Evolutionary conservation across 2,797 vertebrate genomes (phyloP).

Genomic region (Pagetopsis macropterus): DNA sequence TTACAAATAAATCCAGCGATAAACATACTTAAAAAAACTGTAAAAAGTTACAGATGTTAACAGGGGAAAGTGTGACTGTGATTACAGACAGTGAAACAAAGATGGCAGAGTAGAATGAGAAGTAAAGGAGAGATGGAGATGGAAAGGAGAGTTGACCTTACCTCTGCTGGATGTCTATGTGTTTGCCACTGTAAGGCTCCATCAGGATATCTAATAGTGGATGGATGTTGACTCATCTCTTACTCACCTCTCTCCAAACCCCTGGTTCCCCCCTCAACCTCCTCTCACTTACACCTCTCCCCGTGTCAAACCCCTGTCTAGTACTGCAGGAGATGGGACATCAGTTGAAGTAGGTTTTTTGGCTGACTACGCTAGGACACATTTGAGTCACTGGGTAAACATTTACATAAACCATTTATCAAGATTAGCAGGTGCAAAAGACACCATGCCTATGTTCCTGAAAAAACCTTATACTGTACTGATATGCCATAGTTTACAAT

Average conservation of each 20-base stretch:
- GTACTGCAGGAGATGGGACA: constrained; percentile 12
- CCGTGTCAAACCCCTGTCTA: constrained; percentile 35
- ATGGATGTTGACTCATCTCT: constrained; percentile 85
- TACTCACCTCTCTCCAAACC: constrained; percentile 78
- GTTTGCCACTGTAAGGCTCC: constrained; percentile 69
- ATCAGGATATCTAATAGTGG: constrained; percentile 84
- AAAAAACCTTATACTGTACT: not conserved
- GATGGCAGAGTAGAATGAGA: not conserved
- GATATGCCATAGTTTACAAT: not conserved
- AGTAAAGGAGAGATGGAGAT: not conserved
- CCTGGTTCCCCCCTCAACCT: constrained; percentile 45
- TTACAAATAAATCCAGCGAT: not conserved
- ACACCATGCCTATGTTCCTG: not conserved
- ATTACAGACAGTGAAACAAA: not conserved
- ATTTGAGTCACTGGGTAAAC: constrained; percentile 28
- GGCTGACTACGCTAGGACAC: not conserved
- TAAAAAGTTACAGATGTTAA: not conserved
- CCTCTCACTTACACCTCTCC: constrained; percentile 43
- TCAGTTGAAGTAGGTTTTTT: constrained; percentile 29
- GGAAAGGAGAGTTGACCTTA: constrained; percentile 72
- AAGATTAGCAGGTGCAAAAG: not conserved
- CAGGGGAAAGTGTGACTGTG: not conserved
- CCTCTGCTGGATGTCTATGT: constrained; percentile 69
- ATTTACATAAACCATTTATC: not conserved
- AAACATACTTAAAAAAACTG: not conserved